Percentiles rank a stretch among this genome's conserved stretches.
phyloP scores from a whole-genome alignment of 2,113 vertebrate genomes.

The Microtus richardsoni region DNA sequence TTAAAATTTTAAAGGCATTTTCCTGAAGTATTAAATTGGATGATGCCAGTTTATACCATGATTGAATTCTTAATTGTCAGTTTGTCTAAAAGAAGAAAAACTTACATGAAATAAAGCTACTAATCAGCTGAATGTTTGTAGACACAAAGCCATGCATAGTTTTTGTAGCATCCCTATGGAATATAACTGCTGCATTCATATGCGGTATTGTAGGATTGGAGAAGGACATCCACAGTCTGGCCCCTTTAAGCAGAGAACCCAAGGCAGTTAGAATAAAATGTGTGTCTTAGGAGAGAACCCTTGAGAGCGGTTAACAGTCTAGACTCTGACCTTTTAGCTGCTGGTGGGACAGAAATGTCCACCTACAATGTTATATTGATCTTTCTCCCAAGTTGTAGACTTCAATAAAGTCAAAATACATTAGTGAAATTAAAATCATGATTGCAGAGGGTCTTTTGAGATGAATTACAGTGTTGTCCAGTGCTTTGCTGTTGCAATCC shows the following conservation, averaged over 20 bases:
- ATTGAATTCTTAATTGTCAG: background rate
- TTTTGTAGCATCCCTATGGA: background rate
- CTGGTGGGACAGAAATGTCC: too few species aligned
- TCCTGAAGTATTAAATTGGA: background rate
- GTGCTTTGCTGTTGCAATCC: background rate
- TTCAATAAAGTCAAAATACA: conserved; percentile 1
- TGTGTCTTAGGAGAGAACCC: background rate
- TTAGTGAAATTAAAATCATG: background rate
- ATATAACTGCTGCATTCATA: accelerated
- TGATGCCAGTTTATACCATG: background rate
- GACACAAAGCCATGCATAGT: background rate
- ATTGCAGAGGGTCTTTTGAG: background rate
- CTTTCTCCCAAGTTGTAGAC: background rate
- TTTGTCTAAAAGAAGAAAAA: background rate
- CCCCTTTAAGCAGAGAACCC: background rate
- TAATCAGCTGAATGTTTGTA: background rate
- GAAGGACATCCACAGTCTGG: background rate
- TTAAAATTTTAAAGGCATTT: background rate
- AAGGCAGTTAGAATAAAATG: background rate
- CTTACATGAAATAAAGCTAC: background rate
- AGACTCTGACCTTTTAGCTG: background rate
- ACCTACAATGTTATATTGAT: background rate
- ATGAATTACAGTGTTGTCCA: background rate
- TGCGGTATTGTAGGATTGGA: background rate
- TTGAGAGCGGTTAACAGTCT: background rate